These are phyloP conservation scores for Clarias macrocephalus DNA, from an alignment of 2,113 vertebrate species.

Conservation along the genomic window DNA sequence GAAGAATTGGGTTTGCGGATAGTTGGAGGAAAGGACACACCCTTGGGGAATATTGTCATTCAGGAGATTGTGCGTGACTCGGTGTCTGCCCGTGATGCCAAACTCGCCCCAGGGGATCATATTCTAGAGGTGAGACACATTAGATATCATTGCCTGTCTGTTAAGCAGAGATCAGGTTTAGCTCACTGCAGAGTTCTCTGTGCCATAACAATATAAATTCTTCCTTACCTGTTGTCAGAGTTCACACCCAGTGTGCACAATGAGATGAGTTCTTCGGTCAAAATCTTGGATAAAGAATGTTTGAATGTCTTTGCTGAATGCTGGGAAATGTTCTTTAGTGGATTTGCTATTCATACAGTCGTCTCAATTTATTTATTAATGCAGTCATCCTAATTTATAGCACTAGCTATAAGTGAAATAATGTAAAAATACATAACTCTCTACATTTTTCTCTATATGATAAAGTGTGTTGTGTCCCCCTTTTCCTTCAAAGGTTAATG, in stretches of 20 bases:
- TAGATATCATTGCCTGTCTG: not conserved
- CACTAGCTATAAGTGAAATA: not conserved
- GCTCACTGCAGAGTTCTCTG: not conserved
- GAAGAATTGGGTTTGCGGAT: slow-evolving; percentile 86
- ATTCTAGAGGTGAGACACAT: slow-evolving; percentile 81
- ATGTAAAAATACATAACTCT: not conserved
- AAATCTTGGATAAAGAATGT: slow-evolving; percentile 2
- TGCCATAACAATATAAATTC: slow-evolving; percentile 7
- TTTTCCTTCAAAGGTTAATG: not conserved
- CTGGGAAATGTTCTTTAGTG: not conserved
- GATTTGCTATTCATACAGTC: slow-evolving; percentile 9
- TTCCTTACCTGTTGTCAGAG: slow-evolving; percentile 3
- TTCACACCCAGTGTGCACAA: slow-evolving; percentile 13
- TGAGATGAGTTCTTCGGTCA: slow-evolving; percentile 24
- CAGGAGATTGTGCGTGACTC: slow-evolving; percentile 85
- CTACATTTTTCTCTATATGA: not conserved
- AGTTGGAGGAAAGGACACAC: slow-evolving; percentile 90
- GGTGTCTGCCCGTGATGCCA: slow-evolving; percentile 78
- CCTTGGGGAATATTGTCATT: slow-evolving; percentile 87
- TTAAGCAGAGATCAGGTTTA: slow-evolving; percentile 11
- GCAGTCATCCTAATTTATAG: not conserved
- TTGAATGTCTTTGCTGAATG: not conserved
- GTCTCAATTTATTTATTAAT: not conserved
- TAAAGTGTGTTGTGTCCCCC: not conserved
- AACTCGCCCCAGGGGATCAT: slow-evolving; percentile 87